Percentiles rank a stretch among this genome's conserved stretches.
Evolutionary conservation across 1,140 invertebrate species (phyloP).

Genomic region (Brachionus manjavacas): DNA sequence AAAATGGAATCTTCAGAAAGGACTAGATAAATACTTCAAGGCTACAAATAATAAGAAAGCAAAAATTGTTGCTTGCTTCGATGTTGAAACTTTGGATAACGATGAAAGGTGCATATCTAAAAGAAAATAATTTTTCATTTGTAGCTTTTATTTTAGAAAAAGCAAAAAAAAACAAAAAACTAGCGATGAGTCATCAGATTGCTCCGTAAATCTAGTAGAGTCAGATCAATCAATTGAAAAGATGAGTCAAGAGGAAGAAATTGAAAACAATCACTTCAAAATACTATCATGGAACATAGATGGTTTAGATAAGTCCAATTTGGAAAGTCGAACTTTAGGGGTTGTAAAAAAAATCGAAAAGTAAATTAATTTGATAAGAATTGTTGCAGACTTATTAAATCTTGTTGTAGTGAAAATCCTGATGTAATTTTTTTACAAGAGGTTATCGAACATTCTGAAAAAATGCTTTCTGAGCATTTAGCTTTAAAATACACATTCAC

Average conservation of each 20-base stretch:
- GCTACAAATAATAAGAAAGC: constrained; percentile 42
- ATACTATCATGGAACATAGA: constrained; percentile 64
- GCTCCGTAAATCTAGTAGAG: not conserved
- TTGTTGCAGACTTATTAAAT: not conserved
- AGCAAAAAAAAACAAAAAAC: not conserved
- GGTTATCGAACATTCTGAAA: constrained; percentile 58
- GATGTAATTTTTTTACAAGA: constrained; percentile 66
- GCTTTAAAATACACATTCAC: constrained; percentile 47
- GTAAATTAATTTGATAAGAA: constrained; percentile 50
- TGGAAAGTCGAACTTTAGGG: constrained; percentile 60
- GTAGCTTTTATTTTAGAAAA: not conserved
- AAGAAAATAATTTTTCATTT: not conserved
- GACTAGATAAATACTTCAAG: constrained; percentile 59
- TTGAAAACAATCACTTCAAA: constrained; percentile 33
- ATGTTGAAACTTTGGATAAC: constrained; percentile 1
- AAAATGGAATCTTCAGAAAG: constrained; percentile 60
- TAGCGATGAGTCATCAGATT: not conserved
- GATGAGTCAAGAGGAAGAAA: not conserved
- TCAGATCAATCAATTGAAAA: not conserved
- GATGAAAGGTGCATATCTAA: not conserved
- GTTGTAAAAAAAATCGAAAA: constrained; percentile 60
- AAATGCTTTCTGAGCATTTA: constrained; percentile 46
- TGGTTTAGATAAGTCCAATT: constrained; percentile 61
- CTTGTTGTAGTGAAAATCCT: constrained; percentile 59
- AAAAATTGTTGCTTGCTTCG: constrained; percentile 43